A percentile compares a stretch with the other conserved stretches of the same genome.
These are phyloP conservation scores for Raillietiella orientalis DNA, from an alignment of 2,888 invertebrate genomes.

Conservation along the genomic window DNA sequence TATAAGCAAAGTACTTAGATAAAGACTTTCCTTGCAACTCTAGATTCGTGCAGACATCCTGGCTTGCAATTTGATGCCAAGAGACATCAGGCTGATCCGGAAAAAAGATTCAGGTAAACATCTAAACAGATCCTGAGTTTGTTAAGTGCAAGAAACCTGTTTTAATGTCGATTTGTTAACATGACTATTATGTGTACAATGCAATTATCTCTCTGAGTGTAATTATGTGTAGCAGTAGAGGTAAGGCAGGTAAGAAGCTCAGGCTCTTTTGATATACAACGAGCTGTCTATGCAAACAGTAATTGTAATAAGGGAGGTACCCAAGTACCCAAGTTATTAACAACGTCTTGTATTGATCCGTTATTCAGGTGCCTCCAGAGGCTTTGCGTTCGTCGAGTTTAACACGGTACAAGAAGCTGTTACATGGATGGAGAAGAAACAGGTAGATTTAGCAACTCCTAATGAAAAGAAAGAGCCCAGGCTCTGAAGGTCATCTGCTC, in stretches of 20 bases:
- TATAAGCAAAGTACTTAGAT: background rate
- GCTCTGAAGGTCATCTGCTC: too few species aligned
- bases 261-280: too few species aligned
- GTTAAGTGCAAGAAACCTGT: background rate
- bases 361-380: conserved; percentile 49
- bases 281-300: too few species aligned
- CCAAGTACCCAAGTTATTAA: too few species aligned
- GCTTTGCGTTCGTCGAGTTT: conserved; percentile 83
- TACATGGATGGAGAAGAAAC: conserved; percentile 69
- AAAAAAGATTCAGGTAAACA: conserved; percentile 45
- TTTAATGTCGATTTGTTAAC: conserved; percentile 4
- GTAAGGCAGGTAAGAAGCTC: too few species aligned
- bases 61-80: conserved; percentile 34
- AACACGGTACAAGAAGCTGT: conserved; percentile 52
- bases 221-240: conserved; percentile 3
- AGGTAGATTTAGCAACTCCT: conserved; percentile 26
- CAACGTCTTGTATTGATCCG: too few species aligned
- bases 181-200: background rate
- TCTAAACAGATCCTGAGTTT: conserved; percentile 4
- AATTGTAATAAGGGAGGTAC: too few species aligned
- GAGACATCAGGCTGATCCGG: conserved; percentile 46
- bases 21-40: conserved; percentile 10
- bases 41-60: conserved; percentile 44
- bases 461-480: too few species aligned
- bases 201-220: conserved; percentile 2